Percentiles rank a stretch among this genome's conserved stretches.
Evolutionary conservation across 2,797 vertebrate genomes (phyloP).

Genomic region (Lithobates sylvaticus): DNA sequence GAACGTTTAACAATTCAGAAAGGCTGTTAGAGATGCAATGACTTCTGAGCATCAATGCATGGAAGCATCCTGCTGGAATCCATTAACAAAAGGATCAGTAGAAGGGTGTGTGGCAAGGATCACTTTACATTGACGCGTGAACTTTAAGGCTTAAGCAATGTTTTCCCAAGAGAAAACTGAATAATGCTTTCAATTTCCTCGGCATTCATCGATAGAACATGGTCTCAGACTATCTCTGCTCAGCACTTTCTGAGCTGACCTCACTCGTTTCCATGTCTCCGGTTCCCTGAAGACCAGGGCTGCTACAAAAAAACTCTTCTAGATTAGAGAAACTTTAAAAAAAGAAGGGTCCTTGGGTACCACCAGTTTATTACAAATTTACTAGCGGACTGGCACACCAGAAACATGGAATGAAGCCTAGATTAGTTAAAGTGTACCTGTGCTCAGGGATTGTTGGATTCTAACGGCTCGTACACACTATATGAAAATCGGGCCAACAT

Average conservation of each 20-base stretch:
- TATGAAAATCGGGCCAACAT: too few species aligned
- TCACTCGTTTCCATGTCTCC: background rate
- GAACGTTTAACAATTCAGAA: too few species aligned
- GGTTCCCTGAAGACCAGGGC: conserved; percentile 1
- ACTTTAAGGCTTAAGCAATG: background rate
- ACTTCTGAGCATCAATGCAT: background rate
- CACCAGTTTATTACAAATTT: background rate
- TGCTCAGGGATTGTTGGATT: too few species aligned
- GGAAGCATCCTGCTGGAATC: background rate
- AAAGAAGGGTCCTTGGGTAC: background rate
- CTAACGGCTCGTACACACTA: too few species aligned
- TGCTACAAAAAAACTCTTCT: too few species aligned
- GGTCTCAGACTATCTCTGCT: background rate
- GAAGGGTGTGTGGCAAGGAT: conserved; percentile 4
- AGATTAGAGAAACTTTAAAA: background rate
- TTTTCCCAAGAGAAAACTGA: background rate
- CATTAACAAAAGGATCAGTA: background rate
- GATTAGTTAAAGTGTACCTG: too few species aligned
- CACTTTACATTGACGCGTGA: background rate
- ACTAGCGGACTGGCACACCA: background rate
- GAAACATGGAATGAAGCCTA: too few species aligned
- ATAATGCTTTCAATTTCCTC: conserved; percentile 21
- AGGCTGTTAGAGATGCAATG: too few species aligned
- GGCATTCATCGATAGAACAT: conserved; percentile 2
- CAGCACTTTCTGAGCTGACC: conserved; percentile 34